Evolutionary conservation across 2,113 vertebrate genomes (phyloP), one percentile per base, ranked within the genome.

Genomic region (Planiliza haematocheilus): DNA sequence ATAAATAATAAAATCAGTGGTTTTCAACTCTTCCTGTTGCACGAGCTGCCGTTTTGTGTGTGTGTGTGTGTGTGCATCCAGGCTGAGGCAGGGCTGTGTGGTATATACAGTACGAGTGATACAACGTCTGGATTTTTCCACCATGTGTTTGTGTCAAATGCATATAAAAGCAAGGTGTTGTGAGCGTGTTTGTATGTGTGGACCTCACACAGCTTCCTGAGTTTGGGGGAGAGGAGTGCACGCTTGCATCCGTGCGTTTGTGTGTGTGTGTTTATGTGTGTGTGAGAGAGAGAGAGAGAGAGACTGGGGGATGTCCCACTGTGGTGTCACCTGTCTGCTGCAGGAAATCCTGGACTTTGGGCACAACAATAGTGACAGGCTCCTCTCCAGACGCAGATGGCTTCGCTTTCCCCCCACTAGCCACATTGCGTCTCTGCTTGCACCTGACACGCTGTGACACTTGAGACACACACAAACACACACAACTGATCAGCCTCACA

Each of bases 311-410:
- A 90, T 94, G 93, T 94, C 94, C 94, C 81, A 93, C 94, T 93
- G 94, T 91, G 94, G 94, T 95, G 93, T 96, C 96, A 97, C 95
- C 96, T 97, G 96, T 97, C 96, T 94, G 89, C 93, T 94, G 95
- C 94, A 96, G 93, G 90, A 88, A 86, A 88, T 86, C 61, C 92
- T 95, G 94, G 94, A 92, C 51, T 91, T 79, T 83, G 91, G 93
- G 93, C 88, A 83, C 90, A 95, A 95, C 93, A 93, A 94, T 95
- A 95, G 95, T 96, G 96, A 97, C 96, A 97, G 94, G 93, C 94
- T 89, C 80, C 88, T 94, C 94, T 97, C 95, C 95, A 95, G 94
- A 95, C 92, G 82, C 95, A 92, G 92, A 94, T 94, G 86, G 95
- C 94, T 95, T 93, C 89, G 91, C 88, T 89, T 92, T 89, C 91